Percentiles rank a stretch among this genome's conserved stretches.
Evolutionary conservation across 1,140 invertebrate genomes (phyloP).

Genomic region (Cherax quadricarinatus): DNA sequence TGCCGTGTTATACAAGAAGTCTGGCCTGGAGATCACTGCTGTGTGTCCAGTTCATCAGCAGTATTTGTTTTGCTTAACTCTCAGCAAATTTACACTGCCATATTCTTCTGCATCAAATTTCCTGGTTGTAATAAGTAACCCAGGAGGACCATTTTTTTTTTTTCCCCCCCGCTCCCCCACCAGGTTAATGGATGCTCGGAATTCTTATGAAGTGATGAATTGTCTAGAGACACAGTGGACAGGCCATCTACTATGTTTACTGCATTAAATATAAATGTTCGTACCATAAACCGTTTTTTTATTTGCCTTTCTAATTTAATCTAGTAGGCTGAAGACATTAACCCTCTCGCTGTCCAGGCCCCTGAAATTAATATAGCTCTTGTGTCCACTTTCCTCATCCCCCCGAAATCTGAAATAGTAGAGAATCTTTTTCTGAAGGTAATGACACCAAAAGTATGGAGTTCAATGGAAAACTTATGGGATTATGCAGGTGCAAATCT

Average conservation of each 20-base stretch:
- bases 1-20: constrained; percentile 53
- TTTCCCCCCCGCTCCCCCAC: not conserved
- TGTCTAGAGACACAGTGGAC: constrained; percentile 34
- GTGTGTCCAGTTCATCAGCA: constrained; percentile 37
- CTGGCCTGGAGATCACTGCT: constrained; percentile 40
- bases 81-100: constrained; percentile 48
- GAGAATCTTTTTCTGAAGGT: too few relatives aligned
- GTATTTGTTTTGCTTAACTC: constrained; percentile 40
- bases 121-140: constrained; percentile 42
- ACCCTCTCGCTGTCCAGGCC: too few relatives aligned
- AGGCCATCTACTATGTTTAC: constrained; percentile 52
- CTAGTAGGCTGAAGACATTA: not conserved
- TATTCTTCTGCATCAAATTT: constrained; percentile 16
- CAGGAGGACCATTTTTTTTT: constrained; percentile 36
- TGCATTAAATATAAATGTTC: constrained; percentile 60
- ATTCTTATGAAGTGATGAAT: constrained; percentile 44
- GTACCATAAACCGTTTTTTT: constrained; percentile 32
- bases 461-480: too few relatives aligned
- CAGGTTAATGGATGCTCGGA: constrained; percentile 38
- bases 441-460: too few relatives aligned
- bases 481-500: too few relatives aligned
- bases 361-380: too few relatives aligned
- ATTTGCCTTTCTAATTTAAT: not conserved
- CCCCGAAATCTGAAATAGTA: too few relatives aligned
- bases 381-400: too few relatives aligned